Conservation (phyloP, 2,113 vertebrate genomes). For the Nicator chloris region DNA sequence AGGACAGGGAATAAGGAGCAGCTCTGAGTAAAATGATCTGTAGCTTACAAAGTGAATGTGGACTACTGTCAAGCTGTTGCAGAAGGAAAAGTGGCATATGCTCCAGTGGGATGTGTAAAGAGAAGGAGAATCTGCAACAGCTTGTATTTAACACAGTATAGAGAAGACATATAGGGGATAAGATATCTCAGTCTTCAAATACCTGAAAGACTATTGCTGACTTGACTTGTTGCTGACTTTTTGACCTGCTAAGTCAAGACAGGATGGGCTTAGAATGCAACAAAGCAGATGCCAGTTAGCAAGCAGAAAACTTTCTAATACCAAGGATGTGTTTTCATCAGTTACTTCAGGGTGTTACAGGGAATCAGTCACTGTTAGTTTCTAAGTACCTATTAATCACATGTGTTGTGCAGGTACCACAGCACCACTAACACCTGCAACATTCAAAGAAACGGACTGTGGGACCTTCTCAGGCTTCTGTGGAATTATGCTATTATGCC, state of each 20-base stretch:
- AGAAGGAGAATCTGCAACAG: not conserved
- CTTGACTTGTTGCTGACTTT: not conserved
- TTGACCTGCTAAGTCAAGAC: not conserved
- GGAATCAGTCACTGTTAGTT: not conserved
- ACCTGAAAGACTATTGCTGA: not conserved
- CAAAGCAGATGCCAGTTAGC: not conserved
- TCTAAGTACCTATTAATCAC: not conserved
- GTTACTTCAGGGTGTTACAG: not conserved
- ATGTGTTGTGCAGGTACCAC: not conserved
- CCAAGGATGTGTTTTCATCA: accelerated
- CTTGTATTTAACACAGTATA: not conserved
- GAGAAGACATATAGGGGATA: not conserved
- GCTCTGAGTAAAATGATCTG: not conserved
- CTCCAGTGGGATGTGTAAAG: constrained; percentile 13
- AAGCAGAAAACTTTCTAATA: not conserved
- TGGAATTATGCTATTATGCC: not conserved
- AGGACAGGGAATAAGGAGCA: not conserved
- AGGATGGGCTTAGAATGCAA: not conserved
- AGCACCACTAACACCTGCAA: not conserved
- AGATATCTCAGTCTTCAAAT: not conserved
- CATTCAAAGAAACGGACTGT: not conserved
- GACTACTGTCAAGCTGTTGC: not conserved
- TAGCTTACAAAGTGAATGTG: not conserved
- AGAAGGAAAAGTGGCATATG: constrained; percentile 2
- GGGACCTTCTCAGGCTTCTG: not conserved